A percentile compares a stretch with the other conserved stretches of the same genome.
phyloP scores from a whole-genome alignment of 2,888 invertebrate species.

The Melinaea marsaeus region DNA sequence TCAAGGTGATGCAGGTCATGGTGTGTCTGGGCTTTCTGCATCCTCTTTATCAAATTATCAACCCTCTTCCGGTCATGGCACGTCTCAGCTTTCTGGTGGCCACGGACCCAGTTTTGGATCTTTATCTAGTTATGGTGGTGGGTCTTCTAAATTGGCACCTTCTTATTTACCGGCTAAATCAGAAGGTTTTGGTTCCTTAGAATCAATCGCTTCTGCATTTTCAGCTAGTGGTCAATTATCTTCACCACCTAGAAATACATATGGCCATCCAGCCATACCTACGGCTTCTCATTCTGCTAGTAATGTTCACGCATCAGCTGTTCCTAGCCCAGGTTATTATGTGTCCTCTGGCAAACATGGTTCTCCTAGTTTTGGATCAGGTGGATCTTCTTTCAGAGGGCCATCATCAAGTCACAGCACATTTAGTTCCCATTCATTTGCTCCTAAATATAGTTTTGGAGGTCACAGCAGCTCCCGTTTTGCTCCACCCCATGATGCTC shows the following conservation, averaged over 20 bases:
- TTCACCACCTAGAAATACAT: slow-evolving; percentile 57
- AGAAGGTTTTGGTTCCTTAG: slow-evolving; percentile 51
- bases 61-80: slow-evolving; percentile 45
- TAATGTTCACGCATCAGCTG: slow-evolving; percentile 54
- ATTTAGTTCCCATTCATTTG: slow-evolving; percentile 52
- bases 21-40: slow-evolving; percentile 49
- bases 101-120: slow-evolving; percentile 52
- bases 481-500: slow-evolving; percentile 54
- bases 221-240: slow-evolving; percentile 55
- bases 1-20: slow-evolving; percentile 55
- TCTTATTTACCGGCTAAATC: slow-evolving; percentile 54
- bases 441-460: slow-evolving; percentile 60
- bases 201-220: slow-evolving; percentile 51
- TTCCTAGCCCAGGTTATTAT: slow-evolving; percentile 58
- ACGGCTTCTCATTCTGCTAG: slow-evolving; percentile 48
- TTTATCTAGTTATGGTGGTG: slow-evolving; percentile 48
- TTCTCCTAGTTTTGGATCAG: slow-evolving; percentile 50
- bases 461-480: slow-evolving; percentile 54
- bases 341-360: slow-evolving; percentile 52
- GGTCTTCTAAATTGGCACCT: slow-evolving; percentile 55
- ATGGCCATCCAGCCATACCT: slow-evolving; percentile 45
- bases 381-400: slow-evolving; percentile 56
- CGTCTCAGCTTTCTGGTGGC: slow-evolving; percentile 45
- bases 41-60: slow-evolving; percentile 41
- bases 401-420: slow-evolving; percentile 53